Evolutionary conservation across 2,113 vertebrate genomes (phyloP), one percentile per base, ranked within the genome.

Genomic region (Cyphomyrus plagiostoma): DNA sequence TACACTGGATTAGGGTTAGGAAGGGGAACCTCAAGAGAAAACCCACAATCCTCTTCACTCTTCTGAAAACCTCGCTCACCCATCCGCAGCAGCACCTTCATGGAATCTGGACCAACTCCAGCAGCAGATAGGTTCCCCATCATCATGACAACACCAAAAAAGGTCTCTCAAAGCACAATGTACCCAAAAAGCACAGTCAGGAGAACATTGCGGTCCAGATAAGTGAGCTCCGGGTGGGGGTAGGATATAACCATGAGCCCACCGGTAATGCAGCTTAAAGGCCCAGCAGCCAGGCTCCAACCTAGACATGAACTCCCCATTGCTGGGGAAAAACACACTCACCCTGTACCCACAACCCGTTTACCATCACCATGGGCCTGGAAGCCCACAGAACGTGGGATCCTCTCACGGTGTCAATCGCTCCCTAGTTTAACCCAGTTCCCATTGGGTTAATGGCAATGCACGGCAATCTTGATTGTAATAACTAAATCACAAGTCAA

Each of bases 101-200:
- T 3, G 74, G 30, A 42, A 42, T 42, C 30, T 19, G 35, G 74
- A 80, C 74, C 35, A 7, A 42, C 74, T 42, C 62, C 62, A 30
- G 26, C 62, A 30, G 10, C 62, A 70, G 62, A 70, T 70, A 70
- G n/a, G n/a, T 11, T 70, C 62, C 62, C 62, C 62, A 70, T 30
- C n/a, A 70, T 30, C 62, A 70, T 13, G 62, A 70, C n/a, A 13
- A 30, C 62, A 30, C 62, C 30, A 30, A 70, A 62, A 62, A 62
- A 86, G 30, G 11, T 3, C 26, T 19, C 13, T 30, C 50, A 46
- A 86, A 86, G 15, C 74, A 89, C 26, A 74, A 93, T 93, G 92
- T 94, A 10, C n/a, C 83, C 94, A 93, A 93, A 91, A 94, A 19
- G 94, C 94, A 95, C 93, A 95, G 62, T 26, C 92, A 93, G 93